Evolutionary conservation across 2,113 vertebrate genomes (phyloP).

Genomic region (Tragelaphus imberbis): DNA sequence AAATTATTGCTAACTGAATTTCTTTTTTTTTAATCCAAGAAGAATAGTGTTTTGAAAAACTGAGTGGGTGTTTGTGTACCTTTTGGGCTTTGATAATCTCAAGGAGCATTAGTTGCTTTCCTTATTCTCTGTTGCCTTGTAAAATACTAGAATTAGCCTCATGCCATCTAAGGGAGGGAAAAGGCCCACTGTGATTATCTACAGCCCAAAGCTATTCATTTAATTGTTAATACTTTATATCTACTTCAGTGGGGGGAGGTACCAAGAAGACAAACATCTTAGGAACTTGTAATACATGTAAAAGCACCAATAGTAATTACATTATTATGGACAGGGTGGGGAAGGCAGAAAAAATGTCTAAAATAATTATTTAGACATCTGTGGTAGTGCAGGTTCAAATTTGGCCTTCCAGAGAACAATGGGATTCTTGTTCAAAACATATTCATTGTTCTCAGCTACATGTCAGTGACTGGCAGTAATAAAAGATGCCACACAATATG

Average conservation of each 20-base stretch:
- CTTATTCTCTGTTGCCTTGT: not conserved
- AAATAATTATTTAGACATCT: slow-evolving; percentile 46
- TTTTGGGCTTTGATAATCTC: not conserved
- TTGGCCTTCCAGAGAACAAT: not conserved
- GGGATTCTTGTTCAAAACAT: slow-evolving; percentile 27
- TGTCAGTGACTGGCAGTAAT: slow-evolving; percentile 29
- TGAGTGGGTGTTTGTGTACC: not conserved
- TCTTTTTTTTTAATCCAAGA: not conserved
- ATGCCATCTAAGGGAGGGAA: not conserved
- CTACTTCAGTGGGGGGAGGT: not conserved
- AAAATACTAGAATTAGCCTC: not conserved
- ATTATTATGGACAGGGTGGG: not conserved
- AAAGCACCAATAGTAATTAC: not conserved
- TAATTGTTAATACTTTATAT: slow-evolving; percentile 33
- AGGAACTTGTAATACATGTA: not conserved
- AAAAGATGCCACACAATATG: not conserved
- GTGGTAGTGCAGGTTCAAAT: not conserved
- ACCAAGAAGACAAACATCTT: not conserved
- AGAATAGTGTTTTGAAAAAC: not conserved
- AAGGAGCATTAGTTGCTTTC: not conserved
- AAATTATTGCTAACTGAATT: not conserved
- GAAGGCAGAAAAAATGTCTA: not conserved
- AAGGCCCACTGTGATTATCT: not conserved
- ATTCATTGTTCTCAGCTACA: slow-evolving; percentile 24
- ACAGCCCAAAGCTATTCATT: not conserved